phyloP scores from a whole-genome alignment of 2,888 invertebrate genomes.

The Troides aeacus region DNA sequence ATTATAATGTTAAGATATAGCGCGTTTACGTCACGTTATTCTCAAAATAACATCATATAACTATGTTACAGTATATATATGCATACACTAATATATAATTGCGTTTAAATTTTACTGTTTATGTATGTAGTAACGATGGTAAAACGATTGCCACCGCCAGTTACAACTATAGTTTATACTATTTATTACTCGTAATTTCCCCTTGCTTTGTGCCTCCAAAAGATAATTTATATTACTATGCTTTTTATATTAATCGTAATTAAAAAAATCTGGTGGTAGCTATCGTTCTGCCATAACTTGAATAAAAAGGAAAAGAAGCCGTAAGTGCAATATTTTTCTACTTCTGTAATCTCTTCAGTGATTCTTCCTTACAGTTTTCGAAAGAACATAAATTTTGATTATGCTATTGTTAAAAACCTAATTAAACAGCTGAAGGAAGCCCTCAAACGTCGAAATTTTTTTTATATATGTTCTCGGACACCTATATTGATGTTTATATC shows the following conservation, averaged over 20 bases:
- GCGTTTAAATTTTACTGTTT: slow-evolving; percentile 41
- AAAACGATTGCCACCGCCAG: neutral
- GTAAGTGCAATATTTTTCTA: slow-evolving; percentile 62
- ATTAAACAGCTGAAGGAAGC: neutral
- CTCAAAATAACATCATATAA: slow-evolving; percentile 65
- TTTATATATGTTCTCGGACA: neutral
- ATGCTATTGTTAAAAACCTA: neutral
- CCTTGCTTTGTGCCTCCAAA: slow-evolving; percentile 15
- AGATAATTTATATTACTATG: slow-evolving; percentile 10
- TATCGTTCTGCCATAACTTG: slow-evolving; percentile 26
- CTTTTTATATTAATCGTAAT: slow-evolving; percentile 10
- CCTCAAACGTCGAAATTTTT: slow-evolving; percentile 1
- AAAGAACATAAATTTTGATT: slow-evolving; percentile 2
- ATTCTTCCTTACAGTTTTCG: slow-evolving; percentile 26
- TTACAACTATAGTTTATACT: neutral
- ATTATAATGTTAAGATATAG: slow-evolving; percentile 67
- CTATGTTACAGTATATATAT: slow-evolving; percentile 51
- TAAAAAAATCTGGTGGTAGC: slow-evolving; percentile 22
- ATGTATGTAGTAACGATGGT: slow-evolving; percentile 2
- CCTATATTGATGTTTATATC: too few species aligned
- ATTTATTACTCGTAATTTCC: neutral
- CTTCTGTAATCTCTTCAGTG: slow-evolving; percentile 35
- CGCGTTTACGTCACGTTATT: slow-evolving; percentile 69
- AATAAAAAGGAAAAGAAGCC: slow-evolving; percentile 18
- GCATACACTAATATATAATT: slow-evolving; percentile 32